Evolutionary conservation across 2,888 invertebrate genomes (phyloP).

Genomic region (Oasisia sp.): DNA sequence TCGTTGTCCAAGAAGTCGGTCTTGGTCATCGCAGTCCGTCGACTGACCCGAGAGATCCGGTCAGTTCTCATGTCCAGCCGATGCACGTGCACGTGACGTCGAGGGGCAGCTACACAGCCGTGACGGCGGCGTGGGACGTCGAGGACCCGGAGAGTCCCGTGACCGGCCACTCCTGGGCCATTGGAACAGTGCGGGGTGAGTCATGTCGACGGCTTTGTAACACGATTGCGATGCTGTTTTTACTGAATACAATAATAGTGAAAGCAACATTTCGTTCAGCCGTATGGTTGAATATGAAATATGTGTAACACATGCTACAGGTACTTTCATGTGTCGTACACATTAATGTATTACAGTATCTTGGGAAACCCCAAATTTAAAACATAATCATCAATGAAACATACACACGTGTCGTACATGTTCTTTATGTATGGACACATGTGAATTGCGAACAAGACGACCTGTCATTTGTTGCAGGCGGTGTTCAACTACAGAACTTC

Average conservation of each 20-base stretch:
- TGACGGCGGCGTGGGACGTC: conserved; percentile 41
- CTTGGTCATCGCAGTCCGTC: background rate
- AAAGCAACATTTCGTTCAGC: too few relatives aligned
- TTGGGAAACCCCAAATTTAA: too few relatives aligned
- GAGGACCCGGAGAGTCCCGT: conserved; percentile 41
- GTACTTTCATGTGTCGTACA: too few relatives aligned
- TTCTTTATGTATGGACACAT: too few relatives aligned
- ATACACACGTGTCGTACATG: too few relatives aligned
- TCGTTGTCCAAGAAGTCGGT: background rate
- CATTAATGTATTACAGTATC: too few relatives aligned
- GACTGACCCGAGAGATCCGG: background rate
- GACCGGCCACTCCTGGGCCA: conserved; percentile 43
- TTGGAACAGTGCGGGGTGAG: conserved; percentile 34
- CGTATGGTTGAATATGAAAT: too few relatives aligned
- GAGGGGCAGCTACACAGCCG: background rate
- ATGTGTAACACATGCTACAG: too few relatives aligned
- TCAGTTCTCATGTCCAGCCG: background rate
- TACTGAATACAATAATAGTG: too few relatives aligned
- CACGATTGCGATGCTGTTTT: too few relatives aligned
- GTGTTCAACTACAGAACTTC: conserved; percentile 19
- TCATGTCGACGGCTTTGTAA: too few relatives aligned
- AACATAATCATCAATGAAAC: too few relatives aligned
- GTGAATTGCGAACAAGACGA: background rate
- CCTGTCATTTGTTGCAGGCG: background rate
- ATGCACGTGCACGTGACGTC: conserved; percentile 3